These are phyloP conservation scores for Hemichromis elongatus DNA, from an alignment of 2,113 vertebrate genomes.

Conservation along the genomic window DNA sequence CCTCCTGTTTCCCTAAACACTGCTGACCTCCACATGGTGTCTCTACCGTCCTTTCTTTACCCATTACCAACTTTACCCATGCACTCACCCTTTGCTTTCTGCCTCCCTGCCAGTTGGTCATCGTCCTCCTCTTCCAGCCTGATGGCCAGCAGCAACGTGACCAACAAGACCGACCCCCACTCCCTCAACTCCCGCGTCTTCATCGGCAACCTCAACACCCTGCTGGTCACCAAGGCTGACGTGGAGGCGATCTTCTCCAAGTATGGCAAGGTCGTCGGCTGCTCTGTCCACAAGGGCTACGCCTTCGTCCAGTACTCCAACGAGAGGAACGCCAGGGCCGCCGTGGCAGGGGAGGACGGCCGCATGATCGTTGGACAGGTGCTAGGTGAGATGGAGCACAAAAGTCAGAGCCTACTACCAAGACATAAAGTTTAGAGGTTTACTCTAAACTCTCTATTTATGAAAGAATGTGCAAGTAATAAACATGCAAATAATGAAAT, in stretches of 20 bases:
- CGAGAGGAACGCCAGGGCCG: conserved; percentile 82
- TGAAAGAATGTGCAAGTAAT: too few species aligned
- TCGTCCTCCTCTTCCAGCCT: conserved; percentile 54
- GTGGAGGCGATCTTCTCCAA: conserved; percentile 90
- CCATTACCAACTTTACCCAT: not conserved
- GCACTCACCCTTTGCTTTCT: not conserved
- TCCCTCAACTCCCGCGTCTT: conserved; percentile 90
- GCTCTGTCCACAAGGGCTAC: conserved; percentile 90
- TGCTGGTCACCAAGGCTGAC: conserved; percentile 88
- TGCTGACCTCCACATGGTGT: too few species aligned
- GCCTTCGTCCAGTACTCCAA: conserved; percentile 87
- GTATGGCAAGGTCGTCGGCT: conserved; percentile 89
- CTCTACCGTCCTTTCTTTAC: not conserved
- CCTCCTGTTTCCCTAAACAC: not conserved
- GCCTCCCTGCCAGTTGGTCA: conserved; percentile 9
- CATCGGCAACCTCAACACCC: conserved; percentile 89
- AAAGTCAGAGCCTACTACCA: not conserved
- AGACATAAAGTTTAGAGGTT: not conserved
- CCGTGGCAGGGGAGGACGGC: conserved; percentile 83
- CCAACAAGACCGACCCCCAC: conserved; percentile 88
- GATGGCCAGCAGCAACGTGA: conserved; percentile 89
- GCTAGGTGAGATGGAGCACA: conserved; percentile 48
- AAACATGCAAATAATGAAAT: too few species aligned
- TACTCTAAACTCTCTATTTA: too few species aligned
- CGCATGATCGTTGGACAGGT: conserved; percentile 89